A percentile compares a stretch with the other conserved stretches of the same genome.
Evolutionary conservation across 2,888 invertebrate species (phyloP).

Genomic region (Limenitis arthemis): DNA sequence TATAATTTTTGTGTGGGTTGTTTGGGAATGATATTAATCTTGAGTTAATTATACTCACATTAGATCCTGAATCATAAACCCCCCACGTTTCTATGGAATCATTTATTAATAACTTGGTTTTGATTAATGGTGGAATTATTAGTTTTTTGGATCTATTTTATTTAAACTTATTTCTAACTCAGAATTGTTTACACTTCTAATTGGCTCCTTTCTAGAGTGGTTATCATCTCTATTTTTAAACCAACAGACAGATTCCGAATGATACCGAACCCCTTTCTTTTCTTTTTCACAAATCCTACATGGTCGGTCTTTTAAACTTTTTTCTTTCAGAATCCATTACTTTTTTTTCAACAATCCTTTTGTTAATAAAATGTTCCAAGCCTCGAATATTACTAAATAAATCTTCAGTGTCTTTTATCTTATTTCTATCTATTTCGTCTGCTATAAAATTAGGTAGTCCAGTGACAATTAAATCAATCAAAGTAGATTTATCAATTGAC

Average conservation of each 20-base stretch:
- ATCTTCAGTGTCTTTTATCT: background rate
- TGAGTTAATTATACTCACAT: background rate
- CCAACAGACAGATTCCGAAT: slow-evolving; percentile 9
- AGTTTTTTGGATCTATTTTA: background rate
- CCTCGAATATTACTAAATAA: slow-evolving; percentile 1
- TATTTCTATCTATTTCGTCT: background rate
- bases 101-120: background rate
- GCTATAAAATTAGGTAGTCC: background rate
- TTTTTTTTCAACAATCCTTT: background rate
- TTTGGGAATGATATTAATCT: slow-evolving; percentile 5
- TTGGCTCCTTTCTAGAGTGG: background rate
- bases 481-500: background rate
- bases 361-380: slow-evolving; percentile 7
- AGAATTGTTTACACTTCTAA: background rate
- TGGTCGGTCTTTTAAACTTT: slow-evolving; percentile 2
- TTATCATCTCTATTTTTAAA: background rate
- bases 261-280: slow-evolving; percentile 18
- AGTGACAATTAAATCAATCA: background rate
- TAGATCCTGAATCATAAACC: background rate
- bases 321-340: slow-evolving; percentile 1
- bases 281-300: slow-evolving; percentile 19
- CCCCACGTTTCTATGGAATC: background rate
- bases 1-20: background rate
- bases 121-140: background rate
- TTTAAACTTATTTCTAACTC: background rate